Evolutionary conservation across 2,797 vertebrate species (phyloP).

Genomic region (Cirrhinus molitorella): DNA sequence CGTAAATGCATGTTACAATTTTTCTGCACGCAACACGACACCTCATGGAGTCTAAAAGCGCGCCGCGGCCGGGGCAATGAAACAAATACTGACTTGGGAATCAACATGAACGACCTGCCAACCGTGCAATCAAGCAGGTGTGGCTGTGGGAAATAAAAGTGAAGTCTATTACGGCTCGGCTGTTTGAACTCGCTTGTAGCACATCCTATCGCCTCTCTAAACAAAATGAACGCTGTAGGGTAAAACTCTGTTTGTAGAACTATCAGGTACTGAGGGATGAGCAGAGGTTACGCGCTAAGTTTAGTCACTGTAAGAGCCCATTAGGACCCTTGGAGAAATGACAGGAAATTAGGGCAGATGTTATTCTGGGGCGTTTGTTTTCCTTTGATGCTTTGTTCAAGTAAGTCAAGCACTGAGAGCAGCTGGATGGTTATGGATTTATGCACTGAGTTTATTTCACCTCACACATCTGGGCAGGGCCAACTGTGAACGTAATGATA

Average conservation of each 20-base stretch:
- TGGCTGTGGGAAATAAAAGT: slow-evolving; percentile 52
- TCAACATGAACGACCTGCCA: slow-evolving; percentile 50
- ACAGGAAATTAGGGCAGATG: slow-evolving; percentile 39
- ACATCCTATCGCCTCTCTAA: slow-evolving; percentile 4
- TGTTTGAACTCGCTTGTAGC: slow-evolving; percentile 8
- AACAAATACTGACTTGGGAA: slow-evolving; percentile 52
- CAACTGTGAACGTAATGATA: slow-evolving; percentile 21
- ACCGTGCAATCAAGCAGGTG: slow-evolving; percentile 41
- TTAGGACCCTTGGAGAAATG: slow-evolving; percentile 21
- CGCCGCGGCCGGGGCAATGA: neutral
- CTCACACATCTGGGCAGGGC: slow-evolving; percentile 24
- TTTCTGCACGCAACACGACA: slow-evolving; percentile 40
- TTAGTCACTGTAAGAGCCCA: slow-evolving; percentile 31
- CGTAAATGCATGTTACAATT: slow-evolving; percentile 47
- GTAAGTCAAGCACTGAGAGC: slow-evolving; percentile 23
- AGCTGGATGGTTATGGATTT: slow-evolving; percentile 41
- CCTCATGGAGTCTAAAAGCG: slow-evolving; percentile 43
- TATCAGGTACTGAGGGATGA: slow-evolving; percentile 13
- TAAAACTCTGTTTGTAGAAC: slow-evolving; percentile 23
- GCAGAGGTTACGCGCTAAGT: slow-evolving; percentile 14
- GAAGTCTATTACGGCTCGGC: slow-evolving; percentile 25
- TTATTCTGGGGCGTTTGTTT: slow-evolving; percentile 37
- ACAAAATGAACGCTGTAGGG: neutral
- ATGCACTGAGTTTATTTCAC: slow-evolving; percentile 32
- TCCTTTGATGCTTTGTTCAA: slow-evolving; percentile 23